A percentile compares a stretch with the other conserved stretches of the same genome.
Evolutionary conservation across 2,113 vertebrate genomes (phyloP).

Genomic region (Procavia capensis): DNA sequence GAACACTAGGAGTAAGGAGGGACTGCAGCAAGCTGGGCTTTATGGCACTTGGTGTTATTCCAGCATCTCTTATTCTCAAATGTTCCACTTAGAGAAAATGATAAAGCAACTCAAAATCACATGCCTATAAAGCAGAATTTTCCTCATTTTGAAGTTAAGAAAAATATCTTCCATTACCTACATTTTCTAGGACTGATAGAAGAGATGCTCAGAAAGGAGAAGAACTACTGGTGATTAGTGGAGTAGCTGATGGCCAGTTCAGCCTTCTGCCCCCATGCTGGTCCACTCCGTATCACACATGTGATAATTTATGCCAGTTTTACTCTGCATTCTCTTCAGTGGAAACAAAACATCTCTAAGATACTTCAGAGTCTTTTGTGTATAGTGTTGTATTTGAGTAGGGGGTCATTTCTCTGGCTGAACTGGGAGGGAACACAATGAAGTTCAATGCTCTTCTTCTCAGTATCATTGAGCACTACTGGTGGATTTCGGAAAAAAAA

Average conservation of each 20-base stretch:
- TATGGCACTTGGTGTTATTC: background rate
- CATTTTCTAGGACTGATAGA: background rate
- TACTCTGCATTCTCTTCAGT: background rate
- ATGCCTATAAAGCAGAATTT: background rate
- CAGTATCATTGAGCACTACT: background rate
- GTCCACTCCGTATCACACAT: background rate
- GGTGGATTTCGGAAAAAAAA: background rate
- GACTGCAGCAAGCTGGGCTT: background rate
- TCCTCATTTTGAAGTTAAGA: conserved; percentile 15
- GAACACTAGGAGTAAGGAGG: background rate
- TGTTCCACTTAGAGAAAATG: background rate
- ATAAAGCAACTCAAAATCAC: background rate
- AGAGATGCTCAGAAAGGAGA: background rate
- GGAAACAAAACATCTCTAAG: background rate
- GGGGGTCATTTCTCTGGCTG: background rate
- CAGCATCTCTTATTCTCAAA: background rate
- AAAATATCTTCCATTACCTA: background rate
- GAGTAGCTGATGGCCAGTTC: background rate
- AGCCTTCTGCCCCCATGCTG: background rate
- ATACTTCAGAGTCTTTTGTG: background rate
- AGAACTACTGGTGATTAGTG: background rate
- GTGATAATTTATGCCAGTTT: background rate
- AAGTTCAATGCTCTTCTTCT: background rate
- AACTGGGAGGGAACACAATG: background rate
- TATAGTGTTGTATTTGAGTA: background rate